A percentile compares a stretch with the other conserved stretches of the same genome.
These are phyloP conservation scores for Drosophila phalerata DNA, from an alignment of 2,888 invertebrate species.

Conservation along the genomic window DNA sequence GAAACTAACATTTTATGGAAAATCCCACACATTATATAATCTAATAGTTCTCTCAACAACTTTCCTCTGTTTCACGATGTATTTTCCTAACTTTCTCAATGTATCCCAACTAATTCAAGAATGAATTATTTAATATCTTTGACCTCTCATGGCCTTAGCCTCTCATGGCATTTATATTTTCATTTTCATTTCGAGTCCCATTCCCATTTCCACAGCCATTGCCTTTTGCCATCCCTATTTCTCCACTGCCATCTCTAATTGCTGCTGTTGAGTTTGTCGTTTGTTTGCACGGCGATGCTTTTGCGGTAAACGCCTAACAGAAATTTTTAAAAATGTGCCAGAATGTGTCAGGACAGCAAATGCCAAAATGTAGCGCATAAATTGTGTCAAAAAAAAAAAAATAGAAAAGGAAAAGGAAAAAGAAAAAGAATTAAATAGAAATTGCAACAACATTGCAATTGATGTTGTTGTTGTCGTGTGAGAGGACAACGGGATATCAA, in stretches of 20 bases:
- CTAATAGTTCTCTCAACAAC: background rate
- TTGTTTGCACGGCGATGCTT: slow-evolving; percentile 32
- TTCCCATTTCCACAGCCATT: background rate
- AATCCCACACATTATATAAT: background rate
- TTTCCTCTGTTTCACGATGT: background rate
- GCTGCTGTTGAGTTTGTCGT: slow-evolving; percentile 49
- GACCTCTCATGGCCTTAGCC: slow-evolving; percentile 28
- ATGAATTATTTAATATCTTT: slow-evolving; percentile 28
- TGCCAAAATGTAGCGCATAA: slow-evolving; percentile 62
- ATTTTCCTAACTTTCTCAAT: background rate
- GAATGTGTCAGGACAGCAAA: slow-evolving; percentile 39
- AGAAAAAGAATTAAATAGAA: slow-evolving; percentile 13
- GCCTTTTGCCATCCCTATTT: slow-evolving; percentile 4
- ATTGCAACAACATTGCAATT: slow-evolving; percentile 46
- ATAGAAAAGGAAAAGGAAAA: slow-evolving; percentile 30
- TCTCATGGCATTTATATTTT: background rate
- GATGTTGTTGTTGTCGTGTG: slow-evolving; percentile 20
- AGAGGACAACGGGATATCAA: slow-evolving; percentile 82
- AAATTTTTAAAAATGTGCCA: slow-evolving; percentile 57
- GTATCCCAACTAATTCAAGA: background rate
- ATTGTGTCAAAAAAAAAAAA: slow-evolving; percentile 53
- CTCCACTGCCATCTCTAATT: slow-evolving; percentile 39
- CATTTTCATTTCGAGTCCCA: background rate
- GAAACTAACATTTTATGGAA: background rate
- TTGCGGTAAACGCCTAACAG: slow-evolving; percentile 65